phyloP scores from a whole-genome alignment of 2,888 invertebrate species.

The Tanytarsus gracilentus region DNA sequence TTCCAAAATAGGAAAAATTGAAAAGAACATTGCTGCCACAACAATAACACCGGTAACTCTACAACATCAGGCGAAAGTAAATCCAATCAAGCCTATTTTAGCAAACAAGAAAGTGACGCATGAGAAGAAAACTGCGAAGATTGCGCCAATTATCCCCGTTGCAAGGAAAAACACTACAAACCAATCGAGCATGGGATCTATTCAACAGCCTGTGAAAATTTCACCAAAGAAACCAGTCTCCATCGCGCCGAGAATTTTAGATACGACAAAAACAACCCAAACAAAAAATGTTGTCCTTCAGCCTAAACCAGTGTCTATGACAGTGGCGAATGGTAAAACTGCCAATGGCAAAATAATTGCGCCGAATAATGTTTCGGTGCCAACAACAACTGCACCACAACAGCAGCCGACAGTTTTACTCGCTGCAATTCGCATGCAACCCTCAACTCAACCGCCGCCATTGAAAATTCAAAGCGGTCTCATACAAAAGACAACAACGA shows the following conservation, averaged over 20 bases:
- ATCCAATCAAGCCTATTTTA: neutral
- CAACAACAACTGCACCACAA: constrained; percentile 21
- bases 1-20: neutral
- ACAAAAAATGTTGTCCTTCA: neutral
- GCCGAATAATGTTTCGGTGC: neutral
- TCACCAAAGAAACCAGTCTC: constrained; percentile 43
- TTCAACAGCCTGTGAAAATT: constrained; percentile 26
- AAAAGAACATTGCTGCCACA: constrained; percentile 3
- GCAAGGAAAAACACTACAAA: constrained; percentile 39
- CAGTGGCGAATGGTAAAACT: constrained; percentile 5
- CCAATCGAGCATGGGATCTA: constrained; percentile 2
- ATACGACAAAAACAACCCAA: constrained; percentile 35
- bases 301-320: constrained; percentile 16
- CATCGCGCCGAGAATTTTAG: constrained; percentile 42
- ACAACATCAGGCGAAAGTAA: neutral
- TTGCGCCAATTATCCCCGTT: constrained; percentile 43
- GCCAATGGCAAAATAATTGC: neutral
- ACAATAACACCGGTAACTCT: constrained; percentile 13
- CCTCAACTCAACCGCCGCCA: constrained; percentile 25
- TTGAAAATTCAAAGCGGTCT: constrained; percentile 28
- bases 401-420: constrained; percentile 51
- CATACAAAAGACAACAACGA: constrained; percentile 32
- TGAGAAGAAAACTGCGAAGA: constrained; percentile 41
- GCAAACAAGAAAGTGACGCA: neutral
- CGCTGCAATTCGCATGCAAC: constrained; percentile 48